Percentiles rank a stretch among this genome's conserved stretches.
Evolutionary conservation across 1,140 invertebrate genomes (phyloP).

Genomic region (Scylla paramamosain): DNA sequence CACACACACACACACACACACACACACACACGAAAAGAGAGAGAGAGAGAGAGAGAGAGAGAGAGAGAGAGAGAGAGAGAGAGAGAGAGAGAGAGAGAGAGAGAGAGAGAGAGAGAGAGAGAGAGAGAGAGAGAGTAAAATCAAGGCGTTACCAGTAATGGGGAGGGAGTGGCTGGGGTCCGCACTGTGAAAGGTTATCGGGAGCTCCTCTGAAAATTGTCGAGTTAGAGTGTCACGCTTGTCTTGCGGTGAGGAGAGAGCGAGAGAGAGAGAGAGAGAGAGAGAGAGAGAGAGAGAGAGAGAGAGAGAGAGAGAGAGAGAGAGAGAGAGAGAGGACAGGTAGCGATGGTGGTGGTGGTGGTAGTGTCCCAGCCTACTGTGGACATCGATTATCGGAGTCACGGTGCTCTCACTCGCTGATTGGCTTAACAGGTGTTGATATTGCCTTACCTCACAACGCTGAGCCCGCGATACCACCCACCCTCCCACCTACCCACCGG

Average conservation of each 20-base stretch:
- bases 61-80: neutral
- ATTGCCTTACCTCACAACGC: neutral
- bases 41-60: no score
- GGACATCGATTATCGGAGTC: neutral
- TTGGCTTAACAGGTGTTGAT: constrained; percentile 13
- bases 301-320: neutral
- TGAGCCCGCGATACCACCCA: neutral
- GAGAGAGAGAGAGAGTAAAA: neutral
- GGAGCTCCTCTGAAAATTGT: neutral
- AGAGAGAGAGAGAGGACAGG: neutral
- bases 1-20: constrained; percentile 3
- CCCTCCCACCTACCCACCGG: no score
- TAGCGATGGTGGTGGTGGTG: neutral
- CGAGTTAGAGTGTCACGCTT: neutral
- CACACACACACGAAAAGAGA: no score
- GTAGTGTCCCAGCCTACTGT: neutral
- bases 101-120: no score
- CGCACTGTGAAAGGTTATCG: neutral
- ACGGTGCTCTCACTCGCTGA: neutral
- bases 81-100: no score
- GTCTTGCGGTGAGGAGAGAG: neutral
- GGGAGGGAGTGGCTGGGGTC: neutral
- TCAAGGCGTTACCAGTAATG: neutral
- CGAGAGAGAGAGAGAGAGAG: constrained; percentile 3
- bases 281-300: neutral